Conservation (phyloP, 2,797 vertebrate genomes). For the Distichodus sexfasciatus region DNA sequence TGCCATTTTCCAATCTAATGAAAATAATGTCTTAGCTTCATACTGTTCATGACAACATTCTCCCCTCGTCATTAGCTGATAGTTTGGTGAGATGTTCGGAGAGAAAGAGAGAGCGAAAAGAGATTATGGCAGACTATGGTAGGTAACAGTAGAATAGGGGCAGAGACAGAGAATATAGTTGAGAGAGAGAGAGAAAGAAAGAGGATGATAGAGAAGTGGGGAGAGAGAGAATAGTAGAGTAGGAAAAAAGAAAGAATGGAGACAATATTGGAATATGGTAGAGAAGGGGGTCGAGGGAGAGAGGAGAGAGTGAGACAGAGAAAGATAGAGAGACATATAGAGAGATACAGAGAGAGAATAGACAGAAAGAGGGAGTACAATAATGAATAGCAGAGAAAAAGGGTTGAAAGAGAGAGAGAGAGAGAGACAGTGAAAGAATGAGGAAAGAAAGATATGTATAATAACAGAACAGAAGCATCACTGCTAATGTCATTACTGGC, state of each 20-base stretch:
- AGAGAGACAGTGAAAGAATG: too few species aligned
- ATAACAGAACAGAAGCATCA: too few species aligned
- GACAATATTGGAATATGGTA: not conserved
- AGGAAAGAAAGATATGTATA: too few species aligned
- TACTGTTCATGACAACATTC: not conserved
- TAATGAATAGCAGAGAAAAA: not conserved
- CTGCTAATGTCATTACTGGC: not conserved
- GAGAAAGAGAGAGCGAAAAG: too few species aligned
- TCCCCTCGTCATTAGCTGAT: not conserved
- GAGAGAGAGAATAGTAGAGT: too few species aligned
- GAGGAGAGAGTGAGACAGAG: not conserved
- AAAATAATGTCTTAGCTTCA: too few species aligned
- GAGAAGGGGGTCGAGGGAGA: not conserved
- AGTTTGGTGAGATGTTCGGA: not conserved
- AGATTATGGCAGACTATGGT: too few species aligned
- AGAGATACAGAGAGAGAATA: too few species aligned
- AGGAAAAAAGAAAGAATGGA: not conserved
- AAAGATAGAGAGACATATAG: not conserved
- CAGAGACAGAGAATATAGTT: slow-evolving; percentile 7
- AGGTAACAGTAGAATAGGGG: too few species aligned
- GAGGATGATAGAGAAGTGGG: not conserved
- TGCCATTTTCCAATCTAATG: too few species aligned
- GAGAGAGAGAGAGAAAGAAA: not conserved
- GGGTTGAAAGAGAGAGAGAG: not conserved
- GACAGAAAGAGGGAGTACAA: not conserved